Base-by-base conservation (phyloP, 2,113 vertebrate species). In the Nyctibius bracteatus region DNA sequence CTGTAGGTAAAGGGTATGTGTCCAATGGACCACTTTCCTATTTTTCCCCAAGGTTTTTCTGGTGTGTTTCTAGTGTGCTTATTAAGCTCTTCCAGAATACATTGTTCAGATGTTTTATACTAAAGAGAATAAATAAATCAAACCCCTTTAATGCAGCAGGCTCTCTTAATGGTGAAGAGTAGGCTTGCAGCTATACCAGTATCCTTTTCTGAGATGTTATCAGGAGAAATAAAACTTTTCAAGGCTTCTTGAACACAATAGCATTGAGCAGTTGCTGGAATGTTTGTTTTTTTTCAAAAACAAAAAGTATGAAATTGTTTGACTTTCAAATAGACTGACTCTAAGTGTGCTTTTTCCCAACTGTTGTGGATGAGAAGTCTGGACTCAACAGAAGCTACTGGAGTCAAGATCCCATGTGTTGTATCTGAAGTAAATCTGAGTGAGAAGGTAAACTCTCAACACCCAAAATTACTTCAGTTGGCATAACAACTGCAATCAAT, bases 1-100 rank as follows among this genome's bases (percentile, higher is more conserved):
- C 30, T 54, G 1, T 77, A 51, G 52, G n/a, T 18, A 27, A 72
- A 72, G 5, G 1, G 5, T 27, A 1, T 3, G 3, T n/a, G 8
- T 72, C 68, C 39, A 43, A 3, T 55, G 12, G 28, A 13, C 33
- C 9, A 12, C 49, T 70, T 77, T 20, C 9, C n/a, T 88, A 0
- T 44, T 94, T 90, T 58, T 24, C 8, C 33, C 25, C 8, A 4
- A 27, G 17, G 6, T 22, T 43, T 63, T 90, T 78, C 37, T 66
- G 33, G 21, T 9, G 0, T 44, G 2, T 70, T 90, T 73, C 51
- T 61, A 63, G 14, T n/a, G n/a, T 62, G 15, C n/a, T 74, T 55
- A 9, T 63, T 81, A 49, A 90, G 8, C 23, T 90, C 5, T 44
- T 82, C 10, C 16, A 70, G 46, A 78, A 35, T 74, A 23, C 6